Percentiles rank a stretch among this genome's conserved stretches.
phyloP scores from a whole-genome alignment of 2,797 vertebrate species.

The Emydoidea blandingii region DNA sequence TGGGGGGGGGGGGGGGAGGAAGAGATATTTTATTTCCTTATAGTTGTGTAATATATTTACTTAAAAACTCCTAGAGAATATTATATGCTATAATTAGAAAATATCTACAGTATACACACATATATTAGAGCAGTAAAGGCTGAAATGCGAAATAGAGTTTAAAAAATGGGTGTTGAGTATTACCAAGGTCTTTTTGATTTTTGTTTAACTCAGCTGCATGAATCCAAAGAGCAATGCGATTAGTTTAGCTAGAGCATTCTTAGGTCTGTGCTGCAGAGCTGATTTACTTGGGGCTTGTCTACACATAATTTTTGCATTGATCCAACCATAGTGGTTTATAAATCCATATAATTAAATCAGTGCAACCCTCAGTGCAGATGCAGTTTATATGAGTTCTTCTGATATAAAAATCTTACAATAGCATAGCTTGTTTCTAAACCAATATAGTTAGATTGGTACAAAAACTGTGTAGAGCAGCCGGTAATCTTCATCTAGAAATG shows the following conservation, averaged over 20 bases:
- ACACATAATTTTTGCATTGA: too few relatives aligned
- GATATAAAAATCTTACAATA: too few relatives aligned
- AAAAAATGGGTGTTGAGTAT: background rate
- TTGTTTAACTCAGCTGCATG: background rate
- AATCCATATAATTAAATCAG: too few relatives aligned
- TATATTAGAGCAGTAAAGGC: background rate
- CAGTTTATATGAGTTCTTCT: too few relatives aligned
- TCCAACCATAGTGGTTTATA: too few relatives aligned
- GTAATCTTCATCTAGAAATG: too few relatives aligned
- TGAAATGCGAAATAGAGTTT: background rate
- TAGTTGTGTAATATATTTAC: background rate
- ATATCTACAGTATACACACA: background rate
- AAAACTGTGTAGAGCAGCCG: too few relatives aligned
- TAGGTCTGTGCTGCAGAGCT: background rate
- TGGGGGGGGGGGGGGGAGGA: fast-evolving
- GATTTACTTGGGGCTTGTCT: too few relatives aligned
- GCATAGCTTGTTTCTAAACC: too few relatives aligned
- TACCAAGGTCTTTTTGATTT: background rate
- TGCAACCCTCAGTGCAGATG: too few relatives aligned
- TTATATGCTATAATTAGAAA: background rate
- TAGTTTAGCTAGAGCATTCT: background rate
- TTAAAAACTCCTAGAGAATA: background rate
- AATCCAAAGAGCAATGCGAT: background rate
- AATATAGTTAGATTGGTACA: too few relatives aligned
- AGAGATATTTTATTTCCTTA: background rate